Evolutionary conservation across 2,888 invertebrate genomes (phyloP).

Genomic region (Meghimatium bilineatum): DNA sequence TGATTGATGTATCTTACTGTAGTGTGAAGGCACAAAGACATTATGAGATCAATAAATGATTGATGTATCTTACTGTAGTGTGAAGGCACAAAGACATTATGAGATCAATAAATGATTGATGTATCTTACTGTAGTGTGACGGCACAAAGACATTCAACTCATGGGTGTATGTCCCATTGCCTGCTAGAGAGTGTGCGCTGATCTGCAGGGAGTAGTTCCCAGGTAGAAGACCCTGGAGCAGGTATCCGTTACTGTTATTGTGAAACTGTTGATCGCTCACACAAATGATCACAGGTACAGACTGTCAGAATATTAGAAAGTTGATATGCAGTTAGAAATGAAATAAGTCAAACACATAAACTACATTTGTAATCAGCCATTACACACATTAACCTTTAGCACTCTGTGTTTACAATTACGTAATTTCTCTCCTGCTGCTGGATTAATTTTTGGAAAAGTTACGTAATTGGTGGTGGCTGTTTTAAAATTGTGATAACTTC

Average conservation of each 20-base stretch:
- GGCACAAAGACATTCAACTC: conserved; percentile 60
- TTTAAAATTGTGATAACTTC: too few relatives aligned
- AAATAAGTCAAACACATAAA: neutral
- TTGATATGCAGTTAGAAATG: neutral
- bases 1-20: too few relatives aligned
- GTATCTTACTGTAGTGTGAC: conserved; percentile 36
- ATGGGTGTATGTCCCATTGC: conserved; percentile 77
- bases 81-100: conserved; percentile 56
- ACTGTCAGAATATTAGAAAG: conserved; percentile 50
- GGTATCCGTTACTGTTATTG: conserved; percentile 59
- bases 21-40: too few relatives aligned
- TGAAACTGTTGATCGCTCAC: conserved; percentile 72
- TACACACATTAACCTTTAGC: too few relatives aligned
- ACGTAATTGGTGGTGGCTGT: too few relatives aligned
- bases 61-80: too few relatives aligned
- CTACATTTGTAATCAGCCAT: neutral
- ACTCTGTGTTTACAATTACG: too few relatives aligned
- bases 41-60: neutral
- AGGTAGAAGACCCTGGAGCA: conserved; percentile 77
- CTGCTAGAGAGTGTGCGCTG: conserved; percentile 87
- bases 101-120: neutral
- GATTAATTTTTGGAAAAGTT: too few relatives aligned
- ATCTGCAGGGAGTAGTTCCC: conserved; percentile 91
- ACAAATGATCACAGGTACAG: conserved; percentile 78
- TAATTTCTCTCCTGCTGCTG: too few relatives aligned